Conservation (phyloP, 2,888 invertebrate genomes). For the Troides aeacus region DNA sequence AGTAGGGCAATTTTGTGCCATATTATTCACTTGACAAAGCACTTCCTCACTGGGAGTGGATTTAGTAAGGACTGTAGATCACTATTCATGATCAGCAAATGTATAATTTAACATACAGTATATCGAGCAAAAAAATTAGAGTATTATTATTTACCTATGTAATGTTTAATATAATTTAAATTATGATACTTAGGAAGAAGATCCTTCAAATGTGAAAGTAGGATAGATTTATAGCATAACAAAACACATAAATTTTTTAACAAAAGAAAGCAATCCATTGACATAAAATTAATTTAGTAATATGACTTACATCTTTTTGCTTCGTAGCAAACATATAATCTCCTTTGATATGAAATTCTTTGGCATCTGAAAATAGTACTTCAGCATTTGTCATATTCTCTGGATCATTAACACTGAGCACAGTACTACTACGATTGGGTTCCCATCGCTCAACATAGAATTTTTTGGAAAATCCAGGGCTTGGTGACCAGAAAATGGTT, state of each 20-base stretch:
- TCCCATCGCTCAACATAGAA: constrained; percentile 86
- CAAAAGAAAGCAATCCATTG: neutral
- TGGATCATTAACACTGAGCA: constrained; percentile 82
- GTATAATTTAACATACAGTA: neutral
- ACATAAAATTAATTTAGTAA: neutral
- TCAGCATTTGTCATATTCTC: constrained; percentile 73
- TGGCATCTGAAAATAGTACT: constrained; percentile 83
- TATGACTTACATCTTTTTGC: constrained; percentile 79
- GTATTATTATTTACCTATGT: too few relatives aligned
- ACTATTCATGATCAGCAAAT: constrained; percentile 1
- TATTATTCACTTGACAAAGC: constrained; percentile 59
- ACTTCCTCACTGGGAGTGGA: constrained; percentile 49
- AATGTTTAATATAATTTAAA: too few relatives aligned
- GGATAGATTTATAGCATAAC: neutral
- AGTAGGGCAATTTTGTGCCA: constrained; percentile 51
- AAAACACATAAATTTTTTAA: neutral
- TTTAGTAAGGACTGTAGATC: constrained; percentile 27
- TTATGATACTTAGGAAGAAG: too few relatives aligned
- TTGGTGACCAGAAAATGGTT: constrained; percentile 86
- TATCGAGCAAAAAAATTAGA: neutral
- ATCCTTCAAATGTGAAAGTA: too few relatives aligned
- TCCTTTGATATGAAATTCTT: constrained; percentile 90
- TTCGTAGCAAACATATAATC: constrained; percentile 93
- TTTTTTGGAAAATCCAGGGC: constrained; percentile 66
- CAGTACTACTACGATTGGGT: constrained; percentile 82